Conservation (phyloP, 2,113 vertebrate genomes). For the Dipodomys merriami region DNA sequence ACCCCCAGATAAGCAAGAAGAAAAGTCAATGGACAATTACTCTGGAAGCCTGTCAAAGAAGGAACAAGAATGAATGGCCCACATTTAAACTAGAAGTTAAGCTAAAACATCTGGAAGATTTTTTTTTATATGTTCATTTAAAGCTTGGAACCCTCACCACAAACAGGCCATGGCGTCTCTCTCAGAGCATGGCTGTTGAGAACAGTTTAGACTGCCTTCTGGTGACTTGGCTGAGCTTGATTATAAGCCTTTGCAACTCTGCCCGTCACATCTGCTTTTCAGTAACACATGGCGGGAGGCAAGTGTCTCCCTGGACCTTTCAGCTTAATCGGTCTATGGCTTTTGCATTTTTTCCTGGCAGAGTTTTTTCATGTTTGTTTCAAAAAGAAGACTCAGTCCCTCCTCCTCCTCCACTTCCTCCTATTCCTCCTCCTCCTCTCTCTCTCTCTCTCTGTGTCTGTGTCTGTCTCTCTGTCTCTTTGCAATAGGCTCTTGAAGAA, state of each 20-base stretch:
- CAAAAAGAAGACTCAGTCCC: constrained; percentile 18
- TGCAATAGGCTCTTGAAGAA: constrained; percentile 53
- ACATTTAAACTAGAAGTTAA: constrained; percentile 38
- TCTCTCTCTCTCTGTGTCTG: neutral
- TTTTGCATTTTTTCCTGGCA: constrained; percentile 39
- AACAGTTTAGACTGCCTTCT: neutral
- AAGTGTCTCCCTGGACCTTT: neutral
- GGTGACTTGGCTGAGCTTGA: neutral
- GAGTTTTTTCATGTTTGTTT: constrained; percentile 60
- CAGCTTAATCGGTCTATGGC: constrained; percentile 32
- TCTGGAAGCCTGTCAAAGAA: neutral
- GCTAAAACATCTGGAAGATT: constrained; percentile 54
- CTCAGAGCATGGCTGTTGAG: neutral
- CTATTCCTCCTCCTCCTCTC: too few species aligned
- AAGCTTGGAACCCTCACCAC: constrained; percentile 17
- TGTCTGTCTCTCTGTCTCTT: neutral
- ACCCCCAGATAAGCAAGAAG: constrained; percentile 27
- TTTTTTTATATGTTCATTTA: neutral
- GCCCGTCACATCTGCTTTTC: constrained; percentile 61
- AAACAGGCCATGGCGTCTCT: neutral
- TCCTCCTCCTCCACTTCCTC: too few species aligned
- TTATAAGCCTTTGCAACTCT: neutral
- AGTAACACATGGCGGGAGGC: neutral
- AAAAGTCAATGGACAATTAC: constrained; percentile 29
- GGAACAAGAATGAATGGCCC: neutral